These are phyloP conservation scores for Morpho achilles DNA, from an alignment of 2,888 invertebrate genomes.

Conservation along the genomic window DNA sequence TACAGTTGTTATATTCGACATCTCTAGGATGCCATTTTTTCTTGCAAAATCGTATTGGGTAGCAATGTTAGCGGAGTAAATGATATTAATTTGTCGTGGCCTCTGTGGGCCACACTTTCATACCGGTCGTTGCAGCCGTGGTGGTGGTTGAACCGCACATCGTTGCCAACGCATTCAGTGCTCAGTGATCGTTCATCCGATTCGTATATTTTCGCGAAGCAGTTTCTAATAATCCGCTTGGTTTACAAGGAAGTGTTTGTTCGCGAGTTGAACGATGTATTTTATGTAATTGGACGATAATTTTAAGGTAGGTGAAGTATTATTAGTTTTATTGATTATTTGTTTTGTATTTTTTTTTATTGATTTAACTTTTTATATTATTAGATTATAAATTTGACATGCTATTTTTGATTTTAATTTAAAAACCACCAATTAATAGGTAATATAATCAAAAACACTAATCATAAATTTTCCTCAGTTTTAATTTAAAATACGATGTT, in stretches of 20 bases:
- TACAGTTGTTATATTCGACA: too few species aligned
- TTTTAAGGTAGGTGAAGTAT: slow-evolving; percentile 15
- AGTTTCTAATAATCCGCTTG: slow-evolving; percentile 20
- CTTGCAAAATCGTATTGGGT: slow-evolving; percentile 47
- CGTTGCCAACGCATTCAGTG: slow-evolving; percentile 51
- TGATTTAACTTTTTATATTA: too few species aligned
- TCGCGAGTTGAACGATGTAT: slow-evolving; percentile 22
- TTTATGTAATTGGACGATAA: slow-evolving; percentile 16
- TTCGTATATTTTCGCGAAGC: slow-evolving; percentile 27
- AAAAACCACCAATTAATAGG: too few species aligned
- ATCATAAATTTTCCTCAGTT: too few species aligned
- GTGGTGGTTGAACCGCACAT: slow-evolving; percentile 40
- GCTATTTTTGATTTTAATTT: too few species aligned
- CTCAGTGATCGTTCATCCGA: slow-evolving; percentile 29
- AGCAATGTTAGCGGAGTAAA: slow-evolving; percentile 59
- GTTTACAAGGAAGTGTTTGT: slow-evolving; percentile 29
- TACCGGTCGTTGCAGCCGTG: slow-evolving; percentile 39
- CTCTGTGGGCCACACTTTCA: slow-evolving; percentile 53
- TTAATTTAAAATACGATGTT: too few species aligned
- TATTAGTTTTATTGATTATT: neutral
- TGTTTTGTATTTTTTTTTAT: too few species aligned
- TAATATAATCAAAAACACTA: too few species aligned
- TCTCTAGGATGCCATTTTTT: neutral
- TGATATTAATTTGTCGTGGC: slow-evolving; percentile 63
- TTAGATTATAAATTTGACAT: too few species aligned